Conservation (phyloP, 2,113 vertebrate species). For the Eclectus roratus region DNA sequence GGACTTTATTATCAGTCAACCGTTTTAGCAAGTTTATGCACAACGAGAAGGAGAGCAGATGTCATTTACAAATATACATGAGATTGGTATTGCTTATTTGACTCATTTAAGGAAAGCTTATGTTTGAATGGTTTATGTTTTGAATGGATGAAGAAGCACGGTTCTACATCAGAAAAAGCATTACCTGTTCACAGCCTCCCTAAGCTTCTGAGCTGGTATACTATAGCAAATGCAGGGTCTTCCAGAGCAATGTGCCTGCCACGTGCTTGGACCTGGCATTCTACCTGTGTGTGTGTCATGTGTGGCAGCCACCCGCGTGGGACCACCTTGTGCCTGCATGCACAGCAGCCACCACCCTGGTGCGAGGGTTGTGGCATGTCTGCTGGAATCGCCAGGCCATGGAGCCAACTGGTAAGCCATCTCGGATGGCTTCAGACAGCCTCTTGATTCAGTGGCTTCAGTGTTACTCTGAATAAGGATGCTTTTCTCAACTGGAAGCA, state of each 20-base stretch:
- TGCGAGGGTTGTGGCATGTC: background rate
- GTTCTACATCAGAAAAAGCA: background rate
- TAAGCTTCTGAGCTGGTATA: background rate
- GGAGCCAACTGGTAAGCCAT: background rate
- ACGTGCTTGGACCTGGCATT: accelerated
- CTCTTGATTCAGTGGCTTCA: background rate
- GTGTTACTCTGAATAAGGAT: background rate
- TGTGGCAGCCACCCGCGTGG: accelerated
- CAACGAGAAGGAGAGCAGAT: background rate
- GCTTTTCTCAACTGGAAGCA: constrained; percentile 13
- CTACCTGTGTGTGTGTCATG: accelerated
- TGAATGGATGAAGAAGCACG: background rate
- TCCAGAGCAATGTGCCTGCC: background rate
- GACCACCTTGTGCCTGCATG: background rate
- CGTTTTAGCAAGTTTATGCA: background rate
- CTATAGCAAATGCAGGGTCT: background rate
- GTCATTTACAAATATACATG: background rate
- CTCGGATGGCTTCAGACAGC: accelerated
- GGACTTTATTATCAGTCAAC: background rate
- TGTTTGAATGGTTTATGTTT: background rate
- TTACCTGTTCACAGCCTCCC: background rate
- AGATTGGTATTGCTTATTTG: background rate
- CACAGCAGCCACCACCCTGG: accelerated
- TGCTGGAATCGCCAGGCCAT: background rate
- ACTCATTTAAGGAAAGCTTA: background rate